Evolutionary conservation across 2,113 vertebrate genomes (phyloP), one percentile per base, ranked within the genome.

Genomic region (Platichthys flesus): DNA sequence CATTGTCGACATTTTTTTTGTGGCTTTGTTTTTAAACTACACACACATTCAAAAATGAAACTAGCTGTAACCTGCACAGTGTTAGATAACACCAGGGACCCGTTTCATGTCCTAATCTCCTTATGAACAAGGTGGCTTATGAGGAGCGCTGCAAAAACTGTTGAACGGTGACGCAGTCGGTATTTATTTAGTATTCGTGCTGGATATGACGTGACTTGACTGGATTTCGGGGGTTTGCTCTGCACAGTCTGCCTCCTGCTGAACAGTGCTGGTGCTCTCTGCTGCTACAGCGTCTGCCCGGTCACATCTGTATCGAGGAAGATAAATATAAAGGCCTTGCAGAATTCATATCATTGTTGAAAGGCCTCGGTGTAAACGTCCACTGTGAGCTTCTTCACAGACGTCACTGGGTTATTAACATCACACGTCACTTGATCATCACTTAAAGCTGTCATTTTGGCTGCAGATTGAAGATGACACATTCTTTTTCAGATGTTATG

Each of bases 51-150:
- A 61, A 63, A 62, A 66, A 73, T 76, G 2, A 54, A 54, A 8
- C 18, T 14, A 77, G 45, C 62, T 79, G 76, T 67, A 31, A 74
- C 74, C 83, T 81, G 58, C 69, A 52, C 67, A 51, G 79, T 3
- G 20, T 74, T 82, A 51, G 68, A 81, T 79, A 85, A 81, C 59
- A 54, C 65, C 67, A 59, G 66, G 59, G 74, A 84, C 40, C 51
- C 45, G 13, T 82, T 76, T 69, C 52, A 60, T 63, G 82, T 86
- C 77, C 64, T 84, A 78, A 87, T 88, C 85, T 84, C 68, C 66
- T 83, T 76, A 74, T 71, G 70, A 83, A 81, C 74, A 79, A 75
- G 65, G 71, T 61, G 60, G 73, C 23, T 76, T 31, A 57, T n/a
- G 65, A 81, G 55, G 65, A 60, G 63, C 1, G 18, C 65, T 52